These are phyloP conservation scores for Sorex araneus DNA, from an alignment of 2,113 vertebrate genomes.

Conservation along the genomic window DNA sequence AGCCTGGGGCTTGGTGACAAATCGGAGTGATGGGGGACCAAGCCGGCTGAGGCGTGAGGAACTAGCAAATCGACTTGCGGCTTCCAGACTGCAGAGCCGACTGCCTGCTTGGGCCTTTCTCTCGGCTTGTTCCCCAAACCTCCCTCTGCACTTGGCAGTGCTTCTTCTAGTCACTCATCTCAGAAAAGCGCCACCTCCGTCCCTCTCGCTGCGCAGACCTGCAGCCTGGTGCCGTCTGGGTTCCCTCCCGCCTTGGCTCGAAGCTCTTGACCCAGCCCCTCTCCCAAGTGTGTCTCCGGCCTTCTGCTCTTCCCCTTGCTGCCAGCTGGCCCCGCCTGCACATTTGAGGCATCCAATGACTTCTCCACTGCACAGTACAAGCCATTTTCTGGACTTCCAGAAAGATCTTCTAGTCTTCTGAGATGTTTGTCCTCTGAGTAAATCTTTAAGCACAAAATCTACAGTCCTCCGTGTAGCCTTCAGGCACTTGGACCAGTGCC, in stretches of 20 bases:
- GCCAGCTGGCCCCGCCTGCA: background rate
- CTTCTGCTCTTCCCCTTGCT: background rate
- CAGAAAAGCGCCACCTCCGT: background rate
- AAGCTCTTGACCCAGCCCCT: background rate
- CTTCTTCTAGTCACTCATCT: background rate
- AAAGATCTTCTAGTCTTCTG: background rate
- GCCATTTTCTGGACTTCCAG: background rate
- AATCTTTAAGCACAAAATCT: conserved; percentile 16
- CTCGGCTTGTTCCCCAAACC: background rate
- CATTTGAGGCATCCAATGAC: too few species aligned
- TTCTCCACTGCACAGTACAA: background rate
- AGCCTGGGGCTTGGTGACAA: background rate
- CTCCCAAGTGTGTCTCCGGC: background rate
- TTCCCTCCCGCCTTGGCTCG: background rate
- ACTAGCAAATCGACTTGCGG: background rate
- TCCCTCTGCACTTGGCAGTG: background rate
- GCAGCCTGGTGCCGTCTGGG: too few species aligned
- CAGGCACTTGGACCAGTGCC: background rate
- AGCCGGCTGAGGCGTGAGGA: too few species aligned
- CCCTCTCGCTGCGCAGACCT: too few species aligned
- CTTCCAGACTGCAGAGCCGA: background rate
- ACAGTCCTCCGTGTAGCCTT: background rate
- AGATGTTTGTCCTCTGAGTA: background rate
- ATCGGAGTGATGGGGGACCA: background rate
- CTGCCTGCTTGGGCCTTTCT: conserved; percentile 15